phyloP scores from a whole-genome alignment of 2,113 vertebrate genomes.

The Pluvianellus socialis region DNA sequence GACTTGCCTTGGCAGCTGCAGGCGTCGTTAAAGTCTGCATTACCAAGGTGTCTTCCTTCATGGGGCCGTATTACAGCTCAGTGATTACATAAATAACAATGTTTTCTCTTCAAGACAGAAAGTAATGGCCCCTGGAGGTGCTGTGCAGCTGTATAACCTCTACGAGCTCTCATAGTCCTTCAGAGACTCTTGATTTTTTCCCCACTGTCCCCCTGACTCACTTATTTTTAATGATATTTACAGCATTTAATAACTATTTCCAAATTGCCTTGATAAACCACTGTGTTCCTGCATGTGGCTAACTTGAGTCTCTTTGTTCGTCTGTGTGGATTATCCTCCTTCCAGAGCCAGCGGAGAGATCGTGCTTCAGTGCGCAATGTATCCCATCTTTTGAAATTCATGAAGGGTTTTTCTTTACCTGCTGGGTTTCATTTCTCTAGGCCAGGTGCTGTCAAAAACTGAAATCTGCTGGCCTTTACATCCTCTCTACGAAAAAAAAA shows the following conservation, averaged over 20 bases:
- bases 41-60: background rate
- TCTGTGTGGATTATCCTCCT: background rate
- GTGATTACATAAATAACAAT: slow-evolving; percentile 23
- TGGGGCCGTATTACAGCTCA: background rate
- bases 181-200: background rate
- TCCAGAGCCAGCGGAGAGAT: background rate
- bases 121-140: background rate
- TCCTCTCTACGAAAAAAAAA: background rate
- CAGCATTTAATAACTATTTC: background rate
- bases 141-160: background rate
- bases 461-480: background rate
- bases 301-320: background rate
- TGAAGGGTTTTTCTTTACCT: background rate
- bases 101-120: slow-evolving; percentile 23
- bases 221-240: slow-evolving; percentile 4
- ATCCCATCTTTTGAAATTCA: background rate
- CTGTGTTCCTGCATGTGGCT: background rate
- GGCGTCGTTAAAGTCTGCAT: background rate
- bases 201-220: background rate
- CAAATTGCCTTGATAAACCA: background rate
- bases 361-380: background rate
- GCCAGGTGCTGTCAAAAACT: slow-evolving; percentile 6
- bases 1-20: background rate
- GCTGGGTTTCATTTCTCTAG: slow-evolving; percentile 15
- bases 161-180: background rate